phyloP scores from a whole-genome alignment of 2,888 invertebrate species.

The Tryphoninae sp. region DNA sequence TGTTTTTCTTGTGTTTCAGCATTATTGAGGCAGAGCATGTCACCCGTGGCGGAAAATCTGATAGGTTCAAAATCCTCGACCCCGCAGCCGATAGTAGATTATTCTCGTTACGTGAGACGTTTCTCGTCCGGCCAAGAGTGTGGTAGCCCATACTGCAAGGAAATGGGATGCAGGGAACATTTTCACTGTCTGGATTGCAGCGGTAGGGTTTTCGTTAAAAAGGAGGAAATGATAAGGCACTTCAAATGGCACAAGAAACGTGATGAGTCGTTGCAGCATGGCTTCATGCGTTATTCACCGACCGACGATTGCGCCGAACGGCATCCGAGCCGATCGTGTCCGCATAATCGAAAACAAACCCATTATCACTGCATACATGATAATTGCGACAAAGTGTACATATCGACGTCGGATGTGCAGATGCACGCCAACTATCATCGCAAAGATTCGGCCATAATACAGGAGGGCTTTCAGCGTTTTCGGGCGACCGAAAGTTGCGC shows the following conservation, averaged over 20 bases:
- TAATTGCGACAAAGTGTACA: constrained; percentile 97
- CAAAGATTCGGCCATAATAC: constrained; percentile 98
- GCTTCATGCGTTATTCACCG: constrained; percentile 97
- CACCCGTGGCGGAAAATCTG: constrained; percentile 78
- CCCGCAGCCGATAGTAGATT: constrained; percentile 89
- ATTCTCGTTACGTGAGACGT: constrained; percentile 94
- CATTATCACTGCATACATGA: constrained; percentile 99
- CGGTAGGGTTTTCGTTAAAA: constrained; percentile 95
- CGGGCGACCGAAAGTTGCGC: constrained; percentile 98
- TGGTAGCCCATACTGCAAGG: constrained; percentile 92
- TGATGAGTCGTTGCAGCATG: constrained; percentile 97
- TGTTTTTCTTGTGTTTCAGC: constrained; percentile 79
- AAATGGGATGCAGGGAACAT: constrained; percentile 95
- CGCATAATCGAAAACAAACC: constrained; percentile 96
- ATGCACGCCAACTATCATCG: constrained; percentile 99
- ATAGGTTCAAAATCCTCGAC: constrained; percentile 82
- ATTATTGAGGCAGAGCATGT: constrained; percentile 83
- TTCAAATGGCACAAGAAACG: constrained; percentile 99
- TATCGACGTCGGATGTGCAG: constrained; percentile 99
- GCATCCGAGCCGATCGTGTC: constrained; percentile 88
- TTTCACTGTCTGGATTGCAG: constrained; percentile 95
- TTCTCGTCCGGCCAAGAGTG: constrained; percentile 92
- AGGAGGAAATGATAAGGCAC: constrained; percentile 99
- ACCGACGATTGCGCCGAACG: constrained; percentile 96
- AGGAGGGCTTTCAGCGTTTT: constrained; percentile 98